Percentiles rank a stretch among this genome's conserved stretches.
phyloP scores from a whole-genome alignment of 1,140 invertebrate species.

The Acromyrmex heyeri region DNA sequence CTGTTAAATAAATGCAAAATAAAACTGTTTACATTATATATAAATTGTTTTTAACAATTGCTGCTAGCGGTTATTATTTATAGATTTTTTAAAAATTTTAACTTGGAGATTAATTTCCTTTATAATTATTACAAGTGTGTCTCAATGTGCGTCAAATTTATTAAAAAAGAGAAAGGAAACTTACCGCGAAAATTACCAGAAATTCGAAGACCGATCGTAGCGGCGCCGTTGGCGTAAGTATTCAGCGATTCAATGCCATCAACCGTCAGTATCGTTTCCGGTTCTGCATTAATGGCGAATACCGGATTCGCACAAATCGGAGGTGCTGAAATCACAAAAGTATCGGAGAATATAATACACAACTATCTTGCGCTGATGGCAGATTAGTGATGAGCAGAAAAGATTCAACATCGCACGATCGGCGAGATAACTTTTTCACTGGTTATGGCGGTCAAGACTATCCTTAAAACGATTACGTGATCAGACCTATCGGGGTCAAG shows the following conservation, averaged over 20 bases:
- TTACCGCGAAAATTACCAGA: constrained; percentile 82
- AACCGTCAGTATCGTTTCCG: constrained; percentile 72
- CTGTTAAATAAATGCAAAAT: not conserved
- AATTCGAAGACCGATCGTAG: constrained; percentile 81
- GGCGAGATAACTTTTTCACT: not conserved
- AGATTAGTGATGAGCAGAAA: not conserved
- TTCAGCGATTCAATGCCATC: constrained; percentile 71
- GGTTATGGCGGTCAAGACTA: constrained; percentile 39
- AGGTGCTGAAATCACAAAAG: constrained; percentile 73
- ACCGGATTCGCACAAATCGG: constrained; percentile 72
- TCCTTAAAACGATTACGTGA: constrained; percentile 40
- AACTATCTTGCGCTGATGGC: not conserved
- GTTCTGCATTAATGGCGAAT: constrained; percentile 65
- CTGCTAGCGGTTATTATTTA: not conserved
- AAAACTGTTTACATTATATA: not conserved
- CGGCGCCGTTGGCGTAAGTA: constrained; percentile 81
- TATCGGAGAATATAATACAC: not conserved
- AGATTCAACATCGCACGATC: not conserved
- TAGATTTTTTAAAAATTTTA: not conserved
- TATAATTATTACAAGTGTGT: not conserved
- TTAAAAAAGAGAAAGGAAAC: not conserved
- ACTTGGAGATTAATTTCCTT: not conserved
- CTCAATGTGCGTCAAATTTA: not conserved
- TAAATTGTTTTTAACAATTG: not conserved
- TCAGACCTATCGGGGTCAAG: constrained; percentile 62